Percentiles rank a stretch among this genome's conserved stretches.
Evolutionary conservation across 1,140 invertebrate species (phyloP).

Genomic region (Bilobella aurantiaca): DNA sequence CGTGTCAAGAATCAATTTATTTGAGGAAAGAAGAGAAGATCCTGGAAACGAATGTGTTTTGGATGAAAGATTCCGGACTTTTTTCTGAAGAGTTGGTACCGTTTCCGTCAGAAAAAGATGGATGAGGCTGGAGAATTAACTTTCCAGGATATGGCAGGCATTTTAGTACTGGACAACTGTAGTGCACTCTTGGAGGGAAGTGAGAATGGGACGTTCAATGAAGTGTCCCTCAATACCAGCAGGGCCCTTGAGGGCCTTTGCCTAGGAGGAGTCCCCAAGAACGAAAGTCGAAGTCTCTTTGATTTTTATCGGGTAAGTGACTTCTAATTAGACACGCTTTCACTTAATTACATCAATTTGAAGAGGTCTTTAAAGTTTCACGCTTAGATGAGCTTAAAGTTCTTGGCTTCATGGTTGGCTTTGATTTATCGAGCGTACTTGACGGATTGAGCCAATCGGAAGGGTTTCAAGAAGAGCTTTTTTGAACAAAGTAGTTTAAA

Average conservation of each 20-base stretch:
- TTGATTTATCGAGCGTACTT: too few relatives aligned
- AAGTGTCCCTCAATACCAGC: neutral
- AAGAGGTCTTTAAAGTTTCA: too few relatives aligned
- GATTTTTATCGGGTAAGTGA: neutral
- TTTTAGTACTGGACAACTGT: neutral
- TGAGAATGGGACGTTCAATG: neutral
- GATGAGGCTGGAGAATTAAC: neutral
- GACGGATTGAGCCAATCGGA: too few relatives aligned
- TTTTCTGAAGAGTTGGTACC: neutral
- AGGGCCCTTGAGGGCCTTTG: neutral
- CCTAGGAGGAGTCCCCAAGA: neutral
- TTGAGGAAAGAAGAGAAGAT: neutral
- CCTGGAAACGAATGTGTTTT: too few relatives aligned
- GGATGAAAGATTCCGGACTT: too few relatives aligned
- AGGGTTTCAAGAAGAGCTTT: too few relatives aligned
- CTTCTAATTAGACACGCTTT: too few relatives aligned
- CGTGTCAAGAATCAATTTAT: neutral
- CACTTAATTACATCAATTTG: too few relatives aligned
- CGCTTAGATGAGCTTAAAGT: too few relatives aligned
- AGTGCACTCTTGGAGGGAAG: neutral
- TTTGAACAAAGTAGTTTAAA: too few relatives aligned
- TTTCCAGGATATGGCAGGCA: neutral
- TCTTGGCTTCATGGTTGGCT: too few relatives aligned
- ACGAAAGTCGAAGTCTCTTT: neutral
- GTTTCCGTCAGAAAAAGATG: constrained; percentile 1